Base-by-base conservation (phyloP, 2,797 vertebrate species). In the Setipinna tenuifilis region DNA sequence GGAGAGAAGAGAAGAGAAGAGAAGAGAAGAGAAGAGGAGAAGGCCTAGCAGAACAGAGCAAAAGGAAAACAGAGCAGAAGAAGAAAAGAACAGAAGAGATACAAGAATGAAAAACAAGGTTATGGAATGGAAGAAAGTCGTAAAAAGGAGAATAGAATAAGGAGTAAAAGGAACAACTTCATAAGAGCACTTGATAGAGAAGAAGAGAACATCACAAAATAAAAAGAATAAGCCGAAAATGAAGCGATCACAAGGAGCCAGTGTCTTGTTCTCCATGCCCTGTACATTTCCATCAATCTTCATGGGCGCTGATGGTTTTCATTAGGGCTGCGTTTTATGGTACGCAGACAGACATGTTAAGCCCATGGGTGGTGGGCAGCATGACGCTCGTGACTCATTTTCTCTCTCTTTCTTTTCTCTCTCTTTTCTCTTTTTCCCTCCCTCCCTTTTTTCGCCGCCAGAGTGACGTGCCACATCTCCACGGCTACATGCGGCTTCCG, bases 311-410 rank as follows among this genome's bases (percentile, higher is more conserved):
- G 28, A 35, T 75, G 68, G 14, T 75, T 75, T 41, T 75, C 68
- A 75, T 75, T 75, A 75, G 68, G 4, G 28, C 31, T 14, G 68
- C 16, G 12, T 75, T 75, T 75, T 75, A 75, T 75, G 14, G 28
- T 75, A 41, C 68, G 6, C 68, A 75, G 28, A 75, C 68, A 75
- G 68, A 75, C 68, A 75, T 75, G 28, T 6, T 75, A 75, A 75
- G 28, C 68, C 28, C 31, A 35, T 75, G 68, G 68, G 28, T 75
- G 68, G 68, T 19, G 68, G 68, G 28, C 68, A 75, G 31, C 3
- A 35, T 75, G 68, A 9, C 50, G 50, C 9, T 14, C 6, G 0
- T 19, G 28, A 75, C 12, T 19, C 68, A 35, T 41, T 75, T 41
- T 71, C 65, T 71, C 65, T 31, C 65, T 35, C 17, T 65, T 65